Conservation (phyloP, 2,113 vertebrate species). For the Cottus gobio region DNA sequence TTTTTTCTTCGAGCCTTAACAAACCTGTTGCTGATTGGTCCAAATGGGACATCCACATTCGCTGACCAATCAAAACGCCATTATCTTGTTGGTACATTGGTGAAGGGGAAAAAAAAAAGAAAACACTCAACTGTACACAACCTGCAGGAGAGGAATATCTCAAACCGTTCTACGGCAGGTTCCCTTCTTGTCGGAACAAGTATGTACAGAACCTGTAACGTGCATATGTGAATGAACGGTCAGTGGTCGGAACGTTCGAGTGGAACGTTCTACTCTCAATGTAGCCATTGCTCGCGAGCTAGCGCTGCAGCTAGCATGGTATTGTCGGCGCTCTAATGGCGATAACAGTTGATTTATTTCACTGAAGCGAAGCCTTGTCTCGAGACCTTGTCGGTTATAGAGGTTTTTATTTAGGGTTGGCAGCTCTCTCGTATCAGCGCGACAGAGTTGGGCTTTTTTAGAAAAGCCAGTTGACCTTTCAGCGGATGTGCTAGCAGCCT, state of each 20-base stretch:
- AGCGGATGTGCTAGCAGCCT: constrained; percentile 74
- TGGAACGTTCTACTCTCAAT: background rate
- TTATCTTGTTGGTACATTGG: constrained; percentile 84
- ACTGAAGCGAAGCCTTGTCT: background rate
- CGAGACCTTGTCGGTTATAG: rapidly evolving
- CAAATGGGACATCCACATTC: constrained; percentile 68
- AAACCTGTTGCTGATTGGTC: constrained; percentile 84
- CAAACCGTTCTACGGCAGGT: constrained; percentile 45
- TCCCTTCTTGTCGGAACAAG: constrained; percentile 39
- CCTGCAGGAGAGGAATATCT: constrained; percentile 82
- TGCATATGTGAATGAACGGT: background rate
- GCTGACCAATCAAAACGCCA: constrained; percentile 86
- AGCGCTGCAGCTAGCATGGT: constrained; percentile 52
- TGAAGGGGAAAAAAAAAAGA: constrained; percentile 76
- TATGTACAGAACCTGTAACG: constrained; percentile 45
- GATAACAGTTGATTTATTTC: constrained; percentile 37
- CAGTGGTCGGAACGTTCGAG: background rate
- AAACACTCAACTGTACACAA: constrained; percentile 80
- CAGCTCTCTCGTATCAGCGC: background rate
- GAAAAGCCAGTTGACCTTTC: constrained; percentile 25
- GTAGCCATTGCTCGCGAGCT: constrained; percentile 21
- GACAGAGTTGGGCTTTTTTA: background rate
- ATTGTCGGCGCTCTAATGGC: constrained; percentile 6
- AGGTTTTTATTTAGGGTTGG: background rate
- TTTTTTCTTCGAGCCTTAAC: constrained; percentile 58